Evolutionary conservation across 2,888 invertebrate species (phyloP).

Genomic region (Cheilosia soror): DNA sequence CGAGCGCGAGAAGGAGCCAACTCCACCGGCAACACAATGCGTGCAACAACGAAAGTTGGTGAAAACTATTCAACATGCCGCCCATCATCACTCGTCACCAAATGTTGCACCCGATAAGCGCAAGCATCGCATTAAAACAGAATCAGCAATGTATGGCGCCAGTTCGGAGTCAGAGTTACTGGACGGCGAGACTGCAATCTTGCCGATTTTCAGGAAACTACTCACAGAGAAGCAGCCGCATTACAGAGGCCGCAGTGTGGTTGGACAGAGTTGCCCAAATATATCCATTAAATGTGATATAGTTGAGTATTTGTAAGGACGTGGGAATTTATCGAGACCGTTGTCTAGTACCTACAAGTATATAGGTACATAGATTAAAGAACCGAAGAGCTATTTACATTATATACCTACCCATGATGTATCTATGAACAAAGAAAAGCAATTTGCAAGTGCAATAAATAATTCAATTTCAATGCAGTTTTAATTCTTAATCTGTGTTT

Average conservation of each 20-base stretch:
- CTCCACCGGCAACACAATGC: conserved; percentile 80
- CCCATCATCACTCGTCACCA: conserved; percentile 87
- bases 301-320: conserved; percentile 93
- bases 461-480: conserved; percentile 29
- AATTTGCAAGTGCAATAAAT: conserved; percentile 42
- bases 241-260: conserved; percentile 84
- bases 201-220: conserved; percentile 96
- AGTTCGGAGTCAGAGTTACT: conserved; percentile 93
- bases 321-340: conserved; percentile 75
- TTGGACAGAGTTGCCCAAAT: conserved; percentile 95
- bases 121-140: conserved; percentile 81
- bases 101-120: conserved; percentile 85
- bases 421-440: conserved; percentile 19
- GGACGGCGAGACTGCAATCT: conserved; percentile 90
- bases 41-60: conserved; percentile 81
- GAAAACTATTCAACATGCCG: conserved; percentile 82
- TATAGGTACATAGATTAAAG: background rate
- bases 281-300: conserved; percentile 98
- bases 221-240: conserved; percentile 92
- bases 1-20: conserved; percentile 82
- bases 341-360: background rate
- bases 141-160: conserved; percentile 88
- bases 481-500: background rate
- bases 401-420: background rate
- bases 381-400: background rate